phyloP scores from a whole-genome alignment of 53 echinoderm and acorn worm species.

The Arbacia lixula region DNA sequence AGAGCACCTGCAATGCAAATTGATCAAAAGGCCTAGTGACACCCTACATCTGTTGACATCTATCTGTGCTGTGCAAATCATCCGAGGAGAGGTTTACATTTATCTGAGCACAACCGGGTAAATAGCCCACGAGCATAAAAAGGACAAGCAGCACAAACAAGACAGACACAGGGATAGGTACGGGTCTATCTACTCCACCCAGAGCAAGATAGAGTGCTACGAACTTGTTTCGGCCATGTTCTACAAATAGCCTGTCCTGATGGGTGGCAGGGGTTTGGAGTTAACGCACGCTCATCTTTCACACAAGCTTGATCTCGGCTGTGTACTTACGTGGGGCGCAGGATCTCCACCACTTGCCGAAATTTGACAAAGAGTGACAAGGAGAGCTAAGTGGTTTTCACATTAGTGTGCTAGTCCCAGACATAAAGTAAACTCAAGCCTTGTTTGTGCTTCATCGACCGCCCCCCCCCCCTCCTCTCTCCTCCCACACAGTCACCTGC shows the following conservation, averaged over 20 bases:
- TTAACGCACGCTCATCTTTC: background rate
- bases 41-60: conserved; percentile 30
- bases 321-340: conserved; percentile 25
- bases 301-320: too few species aligned
- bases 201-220: too few species aligned
- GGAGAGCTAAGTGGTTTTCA: conserved; percentile 18
- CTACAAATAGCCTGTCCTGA: background rate
- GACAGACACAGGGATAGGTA: too few species aligned
- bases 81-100: conserved; percentile 29
- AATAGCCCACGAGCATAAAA: conserved; percentile 8
- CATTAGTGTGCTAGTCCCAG: conserved; percentile 15
- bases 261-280: background rate
- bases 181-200: too few species aligned
- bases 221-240: conserved; percentile 13
- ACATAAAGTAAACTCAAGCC: conserved; percentile 29
- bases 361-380: background rate
- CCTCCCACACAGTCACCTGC: too few species aligned
- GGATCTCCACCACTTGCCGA: background rate
- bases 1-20: conserved; percentile 36
- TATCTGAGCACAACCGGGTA: conserved; percentile 17
- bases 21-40: conserved; percentile 32
- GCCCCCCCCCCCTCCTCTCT: too few species aligned
- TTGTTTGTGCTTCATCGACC: too few species aligned
- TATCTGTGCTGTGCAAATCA: conserved; percentile 37
- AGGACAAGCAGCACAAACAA: too few species aligned